Evolutionary conservation across 2,888 invertebrate species (phyloP), one percentile per base, ranked within the genome.

Genomic region (Rosalia funebris): DNA sequence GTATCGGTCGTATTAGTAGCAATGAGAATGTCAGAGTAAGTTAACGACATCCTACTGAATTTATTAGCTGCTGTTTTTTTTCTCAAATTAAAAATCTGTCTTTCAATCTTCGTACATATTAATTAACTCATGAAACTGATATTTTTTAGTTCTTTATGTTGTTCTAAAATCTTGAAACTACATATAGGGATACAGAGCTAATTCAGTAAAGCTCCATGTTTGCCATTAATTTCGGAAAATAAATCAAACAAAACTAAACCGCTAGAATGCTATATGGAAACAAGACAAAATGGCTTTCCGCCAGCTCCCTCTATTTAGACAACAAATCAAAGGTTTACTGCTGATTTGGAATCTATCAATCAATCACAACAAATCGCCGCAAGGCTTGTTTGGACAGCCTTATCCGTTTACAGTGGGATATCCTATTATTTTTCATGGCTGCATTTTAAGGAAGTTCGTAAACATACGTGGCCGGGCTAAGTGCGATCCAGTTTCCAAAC

Each of bases 311-410:
- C 60, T 56, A 57, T 63, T 57, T 57, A 42, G 55, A 61, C 64
- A 64, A 64, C 64, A 61, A 61, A 64, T 64, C 64, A 64, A 61
- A 64, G 61, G 58, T 64, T 64, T 64, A 61, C 58, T 61, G 57
- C 58, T 58, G 39, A 45, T 56, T 61, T 61, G 61, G 61, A 58
- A 56, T 64, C 61, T 59, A 64, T 64, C 64, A 64, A 64, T 64
- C 64, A 64, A 64, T 64, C 64, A 59, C 55, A 47, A 46, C 58
- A 50, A 58, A 61, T 62, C 36, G 47, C 59, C 57, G 11, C 25
- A 42, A 36, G 58, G 60, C 39, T 36, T 44, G 46, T 44, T 46
- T 53, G 47, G 61, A 44, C 50, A 36, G 41, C 57, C 48, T 46
- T 50, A 41, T 42, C 37, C 44, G 39, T 39, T 41, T 10, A 11